Conservation (phyloP, 1,140 invertebrate species). For the Caerostris darwini region DNA sequence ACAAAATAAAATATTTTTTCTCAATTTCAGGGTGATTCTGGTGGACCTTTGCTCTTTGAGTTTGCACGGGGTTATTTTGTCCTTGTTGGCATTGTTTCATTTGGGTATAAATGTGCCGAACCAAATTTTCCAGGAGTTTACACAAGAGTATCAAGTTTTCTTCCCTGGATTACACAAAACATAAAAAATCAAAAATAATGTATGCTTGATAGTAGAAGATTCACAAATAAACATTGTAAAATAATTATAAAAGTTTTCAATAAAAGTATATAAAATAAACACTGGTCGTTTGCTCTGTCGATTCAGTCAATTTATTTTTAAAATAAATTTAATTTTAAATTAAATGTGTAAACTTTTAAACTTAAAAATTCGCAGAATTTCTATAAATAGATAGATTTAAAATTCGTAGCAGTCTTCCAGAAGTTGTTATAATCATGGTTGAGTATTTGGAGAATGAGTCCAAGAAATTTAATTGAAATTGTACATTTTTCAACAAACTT, state of each 20-base stretch:
- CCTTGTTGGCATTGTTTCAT: slow-evolving; percentile 94
- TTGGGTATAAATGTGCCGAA: slow-evolving; percentile 96
- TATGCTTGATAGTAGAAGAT: neutral
- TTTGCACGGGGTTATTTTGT: slow-evolving; percentile 60
- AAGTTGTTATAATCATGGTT: too few species aligned
- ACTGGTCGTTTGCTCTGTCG: neutral
- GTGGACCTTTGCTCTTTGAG: slow-evolving; percentile 83
- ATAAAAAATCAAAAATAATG: neutral
- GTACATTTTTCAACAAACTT: too few species aligned
- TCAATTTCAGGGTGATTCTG: slow-evolving; percentile 81
- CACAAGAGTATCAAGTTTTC: slow-evolving; percentile 88
- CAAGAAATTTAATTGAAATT: too few species aligned
- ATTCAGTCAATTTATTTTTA: neutral
- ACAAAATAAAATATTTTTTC: neutral
- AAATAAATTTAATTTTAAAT: neutral
- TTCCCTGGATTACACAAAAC: slow-evolving; percentile 87
- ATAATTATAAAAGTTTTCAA: neutral
- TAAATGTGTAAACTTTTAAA: neutral
- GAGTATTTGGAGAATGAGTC: too few species aligned
- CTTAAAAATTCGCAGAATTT: neutral
- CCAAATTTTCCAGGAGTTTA: slow-evolving; percentile 95
- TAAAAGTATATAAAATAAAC: neutral
- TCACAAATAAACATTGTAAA: too few species aligned
- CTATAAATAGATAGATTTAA: too few species aligned
- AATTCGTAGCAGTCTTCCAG: too few species aligned